A percentile compares a stretch with the other conserved stretches of the same genome.
Evolutionary conservation across 2,888 invertebrate genomes (phyloP).

Genomic region (Amiota communis): DNA sequence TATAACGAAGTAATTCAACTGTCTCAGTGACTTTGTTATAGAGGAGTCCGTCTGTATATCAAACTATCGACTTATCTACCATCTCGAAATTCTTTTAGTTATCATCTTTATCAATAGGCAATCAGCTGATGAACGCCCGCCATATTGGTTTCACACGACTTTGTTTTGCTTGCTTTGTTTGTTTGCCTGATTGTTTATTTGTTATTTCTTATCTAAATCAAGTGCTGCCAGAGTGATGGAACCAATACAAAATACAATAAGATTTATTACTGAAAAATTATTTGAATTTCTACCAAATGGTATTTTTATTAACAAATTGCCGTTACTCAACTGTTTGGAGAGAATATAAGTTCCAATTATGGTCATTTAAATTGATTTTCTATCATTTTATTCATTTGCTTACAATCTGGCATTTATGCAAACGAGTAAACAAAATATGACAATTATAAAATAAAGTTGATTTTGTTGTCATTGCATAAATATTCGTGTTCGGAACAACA

Average conservation of each 20-base stretch:
- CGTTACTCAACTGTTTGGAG: no score
- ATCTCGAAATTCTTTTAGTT: no score
- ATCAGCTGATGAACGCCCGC: slow-evolving; percentile 20
- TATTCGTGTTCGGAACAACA: slow-evolving; percentile 20
- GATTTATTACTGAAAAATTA: not conserved
- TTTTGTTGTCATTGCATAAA: slow-evolving; percentile 13
- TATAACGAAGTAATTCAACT: no score
- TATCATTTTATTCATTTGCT: no score
- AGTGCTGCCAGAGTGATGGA: not conserved
- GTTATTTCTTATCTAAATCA: not conserved
- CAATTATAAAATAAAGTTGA: not conserved
- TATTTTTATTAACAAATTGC: no score
- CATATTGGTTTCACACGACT: slow-evolving; percentile 35
- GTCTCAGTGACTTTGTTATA: no score
- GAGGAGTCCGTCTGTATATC: no score
- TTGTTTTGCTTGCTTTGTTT: not conserved
- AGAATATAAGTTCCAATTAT: no score
- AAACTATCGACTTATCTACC: no score
- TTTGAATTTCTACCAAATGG: no score
- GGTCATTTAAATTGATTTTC: no score
- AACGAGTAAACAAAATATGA: slow-evolving; percentile 4
- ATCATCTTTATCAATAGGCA: no score
- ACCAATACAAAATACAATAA: not conserved
- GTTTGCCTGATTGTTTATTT: not conserved
- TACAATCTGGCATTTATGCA: not conserved